These are phyloP conservation scores for Panzeria rudis DNA, from an alignment of 2,888 invertebrate genomes.

Conservation along the genomic window DNA sequence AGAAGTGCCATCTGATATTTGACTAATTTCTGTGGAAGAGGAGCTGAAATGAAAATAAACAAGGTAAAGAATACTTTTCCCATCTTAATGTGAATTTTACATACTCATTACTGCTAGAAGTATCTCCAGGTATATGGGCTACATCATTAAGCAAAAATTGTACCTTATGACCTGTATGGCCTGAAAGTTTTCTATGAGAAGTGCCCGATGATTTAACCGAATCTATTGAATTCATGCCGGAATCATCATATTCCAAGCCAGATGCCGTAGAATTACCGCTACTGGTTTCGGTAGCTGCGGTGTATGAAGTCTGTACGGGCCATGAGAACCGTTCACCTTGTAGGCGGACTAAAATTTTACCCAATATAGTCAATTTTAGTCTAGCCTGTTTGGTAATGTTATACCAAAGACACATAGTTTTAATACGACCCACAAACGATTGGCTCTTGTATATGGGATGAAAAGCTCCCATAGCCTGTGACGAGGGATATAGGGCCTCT, in stretches of 20 bases:
- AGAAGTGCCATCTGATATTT: conserved; percentile 77
- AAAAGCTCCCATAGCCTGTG: conserved; percentile 89
- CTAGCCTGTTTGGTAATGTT: conserved; percentile 94
- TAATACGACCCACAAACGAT: conserved; percentile 83
- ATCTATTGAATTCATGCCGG: conserved; percentile 80
- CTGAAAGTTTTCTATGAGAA: conserved; percentile 74
- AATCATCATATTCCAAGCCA: conserved; percentile 82
- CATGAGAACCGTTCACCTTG: conserved; percentile 83
- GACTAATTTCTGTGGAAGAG: conserved; percentile 81
- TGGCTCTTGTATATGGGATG: conserved; percentile 86
- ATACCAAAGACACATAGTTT: conserved; percentile 95
- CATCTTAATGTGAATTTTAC: conserved; percentile 34
- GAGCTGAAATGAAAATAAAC: conserved; percentile 75
- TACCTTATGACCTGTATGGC: conserved; percentile 78
- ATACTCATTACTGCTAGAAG: conserved; percentile 83
- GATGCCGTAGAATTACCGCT: conserved; percentile 81
- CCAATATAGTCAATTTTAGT: conserved; percentile 90
- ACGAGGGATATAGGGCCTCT: conserved; percentile 93
- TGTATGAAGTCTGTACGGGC: conserved; percentile 82
- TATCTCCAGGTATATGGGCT: conserved; percentile 80
- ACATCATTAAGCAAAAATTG: conserved; percentile 82
- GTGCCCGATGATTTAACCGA: conserved; percentile 75
- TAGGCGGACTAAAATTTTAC: conserved; percentile 86
- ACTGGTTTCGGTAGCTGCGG: conserved; percentile 77
- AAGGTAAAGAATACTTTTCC: neutral